Percentiles rank a stretch among this genome's conserved stretches.
phyloP scores from a whole-genome alignment of 2,888 invertebrate genomes.

The Pristionchus fissidentatus region DNA sequence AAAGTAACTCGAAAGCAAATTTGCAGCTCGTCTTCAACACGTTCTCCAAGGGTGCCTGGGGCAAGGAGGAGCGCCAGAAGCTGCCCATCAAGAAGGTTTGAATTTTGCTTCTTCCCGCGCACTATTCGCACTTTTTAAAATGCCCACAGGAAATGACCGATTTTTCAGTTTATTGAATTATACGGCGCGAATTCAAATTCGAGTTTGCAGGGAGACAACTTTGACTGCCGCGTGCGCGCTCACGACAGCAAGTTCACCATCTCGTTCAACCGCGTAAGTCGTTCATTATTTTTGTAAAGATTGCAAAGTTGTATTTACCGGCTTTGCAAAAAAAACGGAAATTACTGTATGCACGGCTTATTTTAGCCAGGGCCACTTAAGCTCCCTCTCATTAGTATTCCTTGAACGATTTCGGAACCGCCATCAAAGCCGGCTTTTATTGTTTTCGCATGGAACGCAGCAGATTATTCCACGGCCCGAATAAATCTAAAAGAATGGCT shows the following conservation, averaged over 20 bases:
- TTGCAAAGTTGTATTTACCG: background rate
- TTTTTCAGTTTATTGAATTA: background rate
- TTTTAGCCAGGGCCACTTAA: no score
- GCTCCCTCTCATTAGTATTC: no score
- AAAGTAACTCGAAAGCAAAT: background rate
- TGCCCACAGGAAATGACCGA: constrained; percentile 13
- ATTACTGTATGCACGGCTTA: no score
- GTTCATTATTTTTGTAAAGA: background rate
- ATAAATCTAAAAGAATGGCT: no score
- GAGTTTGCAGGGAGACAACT: constrained; percentile 60
- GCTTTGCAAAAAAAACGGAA: no score
- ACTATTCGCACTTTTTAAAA: background rate
- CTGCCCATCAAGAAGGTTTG: constrained; percentile 67
- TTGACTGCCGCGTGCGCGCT: constrained; percentile 71
- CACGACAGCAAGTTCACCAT: constrained; percentile 68
- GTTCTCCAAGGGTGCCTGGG: constrained; percentile 68
- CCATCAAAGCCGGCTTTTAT: no score
- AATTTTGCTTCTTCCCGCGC: background rate
- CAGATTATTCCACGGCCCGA: no score
- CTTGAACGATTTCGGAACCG: no score
- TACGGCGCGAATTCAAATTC: background rate
- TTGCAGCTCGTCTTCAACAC: constrained; percentile 68
- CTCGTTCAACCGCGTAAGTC: constrained; percentile 61
- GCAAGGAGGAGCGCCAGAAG: constrained; percentile 70
- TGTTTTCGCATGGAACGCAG: no score